Evolutionary conservation across 1,140 invertebrate genomes (phyloP).

Genomic region (Lucilia sericata): DNA sequence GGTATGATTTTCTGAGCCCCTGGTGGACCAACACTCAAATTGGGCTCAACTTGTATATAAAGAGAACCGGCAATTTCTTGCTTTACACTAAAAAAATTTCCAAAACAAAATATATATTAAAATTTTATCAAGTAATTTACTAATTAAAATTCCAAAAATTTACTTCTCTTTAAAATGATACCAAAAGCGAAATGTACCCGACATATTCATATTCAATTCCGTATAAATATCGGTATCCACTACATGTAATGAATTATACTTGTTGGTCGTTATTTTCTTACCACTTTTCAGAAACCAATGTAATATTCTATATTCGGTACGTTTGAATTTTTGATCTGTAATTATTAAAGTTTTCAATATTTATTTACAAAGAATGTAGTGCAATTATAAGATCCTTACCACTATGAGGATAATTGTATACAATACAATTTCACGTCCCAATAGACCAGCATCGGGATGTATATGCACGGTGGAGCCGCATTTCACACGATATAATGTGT

Average conservation of each 20-base stretch:
- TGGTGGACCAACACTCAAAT: slow-evolving; percentile 74
- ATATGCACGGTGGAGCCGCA: slow-evolving; percentile 58
- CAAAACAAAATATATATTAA: not conserved
- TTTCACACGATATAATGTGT: slow-evolving; percentile 64
- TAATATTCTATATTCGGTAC: slow-evolving; percentile 72
- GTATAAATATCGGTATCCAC: slow-evolving; percentile 77
- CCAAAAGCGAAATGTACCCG: slow-evolving; percentile 86
- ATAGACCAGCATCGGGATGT: slow-evolving; percentile 81
- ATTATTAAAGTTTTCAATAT: no score
- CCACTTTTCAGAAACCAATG: slow-evolving; percentile 71
- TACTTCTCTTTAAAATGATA: slow-evolving; percentile 79
- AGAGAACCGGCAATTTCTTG: slow-evolving; percentile 79
- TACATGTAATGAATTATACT: slow-evolving; percentile 66
- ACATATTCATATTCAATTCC: slow-evolving; percentile 72
- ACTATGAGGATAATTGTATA: slow-evolving; percentile 83
- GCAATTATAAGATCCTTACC: slow-evolving; percentile 62
- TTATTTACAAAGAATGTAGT: no score
- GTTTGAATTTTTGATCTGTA: slow-evolving; percentile 69
- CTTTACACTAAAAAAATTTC: slow-evolving; percentile 40
- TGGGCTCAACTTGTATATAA: slow-evolving; percentile 92
- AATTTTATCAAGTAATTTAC: not conserved
- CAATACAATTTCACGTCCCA: slow-evolving; percentile 81
- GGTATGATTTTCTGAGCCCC: slow-evolving; percentile 75
- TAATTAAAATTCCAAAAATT: slow-evolving; percentile 51
- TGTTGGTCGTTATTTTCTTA: slow-evolving; percentile 65